Evolutionary conservation across 1,140 invertebrate species (phyloP).

Genomic region (Phymorhynchus buccinoides): DNA sequence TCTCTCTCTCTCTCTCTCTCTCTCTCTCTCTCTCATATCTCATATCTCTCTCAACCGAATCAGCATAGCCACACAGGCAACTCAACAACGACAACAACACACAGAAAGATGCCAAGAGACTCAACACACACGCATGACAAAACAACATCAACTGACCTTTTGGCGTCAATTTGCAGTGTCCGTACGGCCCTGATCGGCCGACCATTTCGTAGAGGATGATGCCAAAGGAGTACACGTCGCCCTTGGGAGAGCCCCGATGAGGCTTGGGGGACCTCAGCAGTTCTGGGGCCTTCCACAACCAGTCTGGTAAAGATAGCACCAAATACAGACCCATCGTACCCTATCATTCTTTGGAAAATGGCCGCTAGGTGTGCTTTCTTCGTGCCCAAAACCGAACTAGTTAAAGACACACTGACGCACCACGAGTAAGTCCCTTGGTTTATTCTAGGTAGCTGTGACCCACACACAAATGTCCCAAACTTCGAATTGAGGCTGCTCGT

Average conservation of each 20-base stretch:
- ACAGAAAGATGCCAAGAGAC: not conserved
- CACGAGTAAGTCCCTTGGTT: no score
- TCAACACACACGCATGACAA: not conserved
- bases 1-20: not conserved
- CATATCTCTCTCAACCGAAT: not conserved
- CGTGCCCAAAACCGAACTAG: no score
- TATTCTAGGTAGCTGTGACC: no score
- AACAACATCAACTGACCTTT: conserved; percentile 54
- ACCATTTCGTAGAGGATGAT: conserved; percentile 83
- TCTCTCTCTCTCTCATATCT: no score
- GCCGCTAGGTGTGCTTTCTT: no score
- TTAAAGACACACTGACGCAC: no score
- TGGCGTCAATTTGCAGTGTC: conserved; percentile 62
- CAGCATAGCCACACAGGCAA: not conserved
- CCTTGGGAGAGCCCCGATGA: conserved; percentile 87
- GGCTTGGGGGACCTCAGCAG: conserved; percentile 78
- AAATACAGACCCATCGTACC: no score
- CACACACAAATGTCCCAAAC: no score
- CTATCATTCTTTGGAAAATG: no score
- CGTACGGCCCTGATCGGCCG: conserved; percentile 63
- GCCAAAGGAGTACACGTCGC: conserved; percentile 95
- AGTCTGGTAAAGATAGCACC: conserved; percentile 51
- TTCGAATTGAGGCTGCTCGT: no score
- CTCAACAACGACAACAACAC: not conserved
- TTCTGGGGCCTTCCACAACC: conserved; percentile 95